These are phyloP conservation scores for Asobara japonica DNA, from an alignment of 1,140 invertebrate species.

Conservation along the genomic window DNA sequence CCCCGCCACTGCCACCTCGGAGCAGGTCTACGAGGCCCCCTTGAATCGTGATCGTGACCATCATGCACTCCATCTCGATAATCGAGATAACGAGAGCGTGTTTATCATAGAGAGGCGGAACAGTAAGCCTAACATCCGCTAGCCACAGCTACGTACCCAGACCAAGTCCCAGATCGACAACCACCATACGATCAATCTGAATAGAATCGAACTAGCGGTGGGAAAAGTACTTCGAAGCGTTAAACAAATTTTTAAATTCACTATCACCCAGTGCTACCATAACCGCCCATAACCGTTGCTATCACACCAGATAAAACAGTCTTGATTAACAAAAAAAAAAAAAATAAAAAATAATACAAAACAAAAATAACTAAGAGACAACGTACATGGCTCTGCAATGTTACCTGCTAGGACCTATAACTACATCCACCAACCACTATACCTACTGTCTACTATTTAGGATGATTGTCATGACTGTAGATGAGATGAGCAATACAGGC, in stretches of 20 bases:
- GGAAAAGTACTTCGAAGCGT: conserved; percentile 21
- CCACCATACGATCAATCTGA: conserved; percentile 39
- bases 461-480: conserved; percentile 67
- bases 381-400: conserved; percentile 28
- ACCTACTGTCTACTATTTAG: conserved; percentile 64
- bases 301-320: neutral
- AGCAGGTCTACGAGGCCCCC: conserved; percentile 64
- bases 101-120: conserved; percentile 80
- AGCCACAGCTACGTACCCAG: conserved; percentile 46
- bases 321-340: conserved; percentile 14
- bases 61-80: conserved; percentile 66
- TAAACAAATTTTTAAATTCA: neutral
- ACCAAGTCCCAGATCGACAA: conserved; percentile 55
- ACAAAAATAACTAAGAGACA: conserved; percentile 37
- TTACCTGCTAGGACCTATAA: conserved; percentile 58
- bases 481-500: conserved; percentile 65
- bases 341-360: conserved; percentile 32
- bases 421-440: conserved; percentile 54
- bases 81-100: conserved; percentile 79
- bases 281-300: conserved; percentile 25
- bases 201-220: conserved; percentile 26
- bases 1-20: conserved; percentile 64
- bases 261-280: conserved; percentile 39
- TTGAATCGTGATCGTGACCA: conserved; percentile 67
- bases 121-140: conserved; percentile 72